These are phyloP conservation scores for Schizotus pectinicornis DNA, from an alignment of 2,888 invertebrate species.

Conservation along the genomic window DNA sequence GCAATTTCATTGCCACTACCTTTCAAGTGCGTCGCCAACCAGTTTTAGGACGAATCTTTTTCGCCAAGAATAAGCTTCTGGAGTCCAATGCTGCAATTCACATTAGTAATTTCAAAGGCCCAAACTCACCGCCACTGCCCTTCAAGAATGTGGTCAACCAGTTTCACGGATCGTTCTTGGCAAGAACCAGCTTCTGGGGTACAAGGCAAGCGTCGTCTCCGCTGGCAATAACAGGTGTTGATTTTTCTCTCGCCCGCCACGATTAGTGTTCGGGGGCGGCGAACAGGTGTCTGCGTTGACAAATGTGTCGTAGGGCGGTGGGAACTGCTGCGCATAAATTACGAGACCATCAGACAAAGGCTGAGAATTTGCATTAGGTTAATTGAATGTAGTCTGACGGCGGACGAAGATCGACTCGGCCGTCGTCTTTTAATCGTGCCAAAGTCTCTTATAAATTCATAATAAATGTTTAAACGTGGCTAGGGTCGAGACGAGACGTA, in stretches of 20 bases:
- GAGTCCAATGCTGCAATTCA: too few relatives aligned
- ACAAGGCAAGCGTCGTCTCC: too few relatives aligned
- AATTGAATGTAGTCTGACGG: slow-evolving; percentile 35
- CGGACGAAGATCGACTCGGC: slow-evolving; percentile 4
- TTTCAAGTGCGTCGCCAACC: too few relatives aligned
- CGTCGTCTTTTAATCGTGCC: neutral
- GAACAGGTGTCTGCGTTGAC: slow-evolving; percentile 33
- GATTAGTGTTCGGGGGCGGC: slow-evolving; percentile 17
- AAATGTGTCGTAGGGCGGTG: slow-evolving; percentile 30
- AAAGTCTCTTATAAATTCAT: neutral
- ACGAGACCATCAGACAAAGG: slow-evolving; percentile 32
- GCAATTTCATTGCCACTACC: too few relatives aligned
- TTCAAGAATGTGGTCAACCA: too few relatives aligned
- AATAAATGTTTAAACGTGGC: slow-evolving; percentile 16
- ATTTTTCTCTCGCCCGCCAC: slow-evolving; percentile 12
- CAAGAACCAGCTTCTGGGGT: too few relatives aligned
- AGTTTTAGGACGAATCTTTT: too few relatives aligned
- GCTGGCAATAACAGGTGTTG: slow-evolving; percentile 12
- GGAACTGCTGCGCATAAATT: slow-evolving; percentile 32
- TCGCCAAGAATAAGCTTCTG: too few relatives aligned
- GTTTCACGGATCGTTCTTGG: too few relatives aligned
- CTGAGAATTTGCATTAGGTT: slow-evolving; percentile 37
- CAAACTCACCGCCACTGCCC: too few relatives aligned
- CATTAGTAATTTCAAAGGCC: too few relatives aligned
- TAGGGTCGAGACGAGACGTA: slow-evolving; percentile 11